Evolutionary conservation across 2,888 invertebrate species (phyloP).

Genomic region (Cephus pygmeus): DNA sequence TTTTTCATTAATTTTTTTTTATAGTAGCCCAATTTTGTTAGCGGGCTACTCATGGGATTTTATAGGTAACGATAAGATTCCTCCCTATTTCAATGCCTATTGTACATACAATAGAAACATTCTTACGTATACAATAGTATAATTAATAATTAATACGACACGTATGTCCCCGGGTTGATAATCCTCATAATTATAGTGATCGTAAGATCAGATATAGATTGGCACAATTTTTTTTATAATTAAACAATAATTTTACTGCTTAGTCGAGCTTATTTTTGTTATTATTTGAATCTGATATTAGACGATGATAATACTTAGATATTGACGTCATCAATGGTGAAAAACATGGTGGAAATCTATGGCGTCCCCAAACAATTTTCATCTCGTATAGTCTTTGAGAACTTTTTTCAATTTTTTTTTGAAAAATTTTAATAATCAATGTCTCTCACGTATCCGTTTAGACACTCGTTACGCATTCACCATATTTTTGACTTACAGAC

Average conservation of each 20-base stretch:
- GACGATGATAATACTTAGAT: not conserved
- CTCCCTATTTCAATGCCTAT: not conserved
- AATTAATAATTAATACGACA: not conserved
- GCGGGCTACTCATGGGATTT: not conserved
- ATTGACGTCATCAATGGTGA: not conserved
- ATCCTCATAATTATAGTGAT: not conserved
- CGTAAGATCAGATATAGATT: not conserved
- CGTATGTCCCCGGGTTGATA: not conserved
- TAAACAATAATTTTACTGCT: not conserved
- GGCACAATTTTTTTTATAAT: not conserved
- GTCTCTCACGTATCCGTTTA: no score
- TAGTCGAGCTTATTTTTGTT: not conserved
- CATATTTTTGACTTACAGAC: not conserved
- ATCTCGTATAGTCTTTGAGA: not conserved
- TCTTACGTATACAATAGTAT: conserved; percentile 20
- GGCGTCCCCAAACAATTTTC: not conserved
- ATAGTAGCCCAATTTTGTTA: not conserved
- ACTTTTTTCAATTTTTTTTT: no score
- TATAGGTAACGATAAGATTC: not conserved
- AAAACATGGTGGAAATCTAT: not conserved
- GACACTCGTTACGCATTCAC: no score
- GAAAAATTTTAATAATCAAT: no score
- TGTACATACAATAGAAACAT: conserved; percentile 5
- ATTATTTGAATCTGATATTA: not conserved
- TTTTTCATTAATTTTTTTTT: conserved; percentile 10